Base-by-base conservation (phyloP, 2,797 vertebrate genomes). In the Sardinella longiceps region DNA sequence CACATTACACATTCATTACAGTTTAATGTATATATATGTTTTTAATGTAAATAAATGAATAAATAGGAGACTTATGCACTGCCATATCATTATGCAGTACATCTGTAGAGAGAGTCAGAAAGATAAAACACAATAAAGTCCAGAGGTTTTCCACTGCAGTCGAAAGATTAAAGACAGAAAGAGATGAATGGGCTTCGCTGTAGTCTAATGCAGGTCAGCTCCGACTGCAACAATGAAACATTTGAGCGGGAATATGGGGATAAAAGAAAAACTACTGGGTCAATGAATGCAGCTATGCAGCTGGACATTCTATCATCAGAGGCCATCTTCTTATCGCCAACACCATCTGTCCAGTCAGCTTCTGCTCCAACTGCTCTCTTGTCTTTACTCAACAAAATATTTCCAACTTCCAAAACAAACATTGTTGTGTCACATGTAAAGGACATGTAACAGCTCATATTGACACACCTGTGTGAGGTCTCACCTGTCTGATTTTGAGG, bases 401-500 rank as follows among this genome's bases (percentile, higher is more conserved):
- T 28, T 30, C 7, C 25, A 25, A 60, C 56, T 51, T 23, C 53
- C 1, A 9, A 39, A 74, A 74, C 23, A 10, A 10, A 25, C 33
- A 14, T 3, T 33, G 30, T 5, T 5, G 33, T 37, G 33, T 18
- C 37, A 4, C 33, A 74, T 18, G 20, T 39, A 39, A 37, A 4
- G 15, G 15, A 37, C 66, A 12, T 3, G 56, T 2, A 60, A 33
- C 14, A 14, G 30, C 23, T 39, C 56, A 81, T 43, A 63, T 20
- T 30, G 5, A 33, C 11, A 58, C 43, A 45, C 30, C 30, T 28
- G 23, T 81, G 11, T 3, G 23, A 6, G 45, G 14, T 86, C 94
- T 94, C 93, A 99, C 98, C 96, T 99, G 98, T 94, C 98, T 94
- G 90, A 99, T 99, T 95, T 99, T 99, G 86, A 99, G 95, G 94